Base-by-base conservation (phyloP, 1,140 invertebrate species). In the Varroa destructor region DNA sequence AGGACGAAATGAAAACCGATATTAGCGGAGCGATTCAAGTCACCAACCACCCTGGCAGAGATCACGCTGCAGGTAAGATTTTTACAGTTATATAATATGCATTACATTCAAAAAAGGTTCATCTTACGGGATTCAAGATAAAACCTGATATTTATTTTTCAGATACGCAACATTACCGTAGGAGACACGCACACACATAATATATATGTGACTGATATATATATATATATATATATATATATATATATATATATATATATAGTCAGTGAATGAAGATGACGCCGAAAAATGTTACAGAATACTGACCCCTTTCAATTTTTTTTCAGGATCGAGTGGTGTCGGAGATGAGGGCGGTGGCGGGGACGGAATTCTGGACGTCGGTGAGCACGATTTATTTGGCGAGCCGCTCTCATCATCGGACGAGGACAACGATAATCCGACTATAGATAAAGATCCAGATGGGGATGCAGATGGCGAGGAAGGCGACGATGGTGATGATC, bases 381-480 rank as follows among this genome's bases (percentile, higher is more conserved):
- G 84, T 73, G 87, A 88, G 76, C 86, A 89, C 76, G 89, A 93
- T 76, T 89, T 93, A 78, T 94, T 93, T 82, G 91, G 91, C 57
- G 89, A 88, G 76, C 85, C 86, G 56, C 85, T 92, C 0, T 91
- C 89, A 78, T 89, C 90, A 76, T 90, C 88, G 57, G 85, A 86
- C 75, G 79, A 77, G 4, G 79, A 78, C 51, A 74, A 74, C 70
- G 72, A 55, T 4, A 58, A 74, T 61, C 56, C 61, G 3, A 72
- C 72, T 43, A 43, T 3, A 54, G 55, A 56, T 37, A 71, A 72
- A 37, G 51, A 40, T 10, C 57, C 3, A 5, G 36, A 61, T 10
- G 42, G 36, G 10, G 42, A 37, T 10, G 36, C 4, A 40, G 57
- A 43, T 61, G 57, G 42, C 42, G 57, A 61, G 4, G 71, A 71